phyloP scores from a whole-genome alignment of 1,140 invertebrate genomes.

The Druon quercuslanigerum region DNA sequence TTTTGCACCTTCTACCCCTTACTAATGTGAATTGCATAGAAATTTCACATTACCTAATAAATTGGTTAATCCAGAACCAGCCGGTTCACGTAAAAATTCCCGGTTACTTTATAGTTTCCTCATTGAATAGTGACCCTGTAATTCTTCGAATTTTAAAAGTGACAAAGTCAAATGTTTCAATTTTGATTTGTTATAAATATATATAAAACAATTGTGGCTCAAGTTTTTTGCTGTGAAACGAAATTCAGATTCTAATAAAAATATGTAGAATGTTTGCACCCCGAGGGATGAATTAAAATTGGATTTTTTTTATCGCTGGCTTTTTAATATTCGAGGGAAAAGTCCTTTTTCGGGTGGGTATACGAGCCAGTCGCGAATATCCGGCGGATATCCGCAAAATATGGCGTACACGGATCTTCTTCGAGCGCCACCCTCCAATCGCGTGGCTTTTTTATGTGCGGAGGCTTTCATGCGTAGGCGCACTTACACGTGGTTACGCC shows the following conservation, averaged over 20 bases:
- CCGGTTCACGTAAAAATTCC: too few species aligned
- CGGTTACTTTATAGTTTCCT: too few species aligned
- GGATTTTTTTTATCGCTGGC: background rate
- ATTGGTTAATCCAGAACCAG: too few species aligned
- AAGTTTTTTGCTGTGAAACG: too few species aligned
- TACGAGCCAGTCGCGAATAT: conserved; percentile 43
- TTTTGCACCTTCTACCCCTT: too few species aligned
- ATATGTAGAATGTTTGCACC: background rate
- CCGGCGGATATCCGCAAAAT: conserved; percentile 54
- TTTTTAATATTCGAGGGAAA: conserved; percentile 14
- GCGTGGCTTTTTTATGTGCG: conserved; percentile 1
- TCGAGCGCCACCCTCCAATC: conserved; percentile 19
- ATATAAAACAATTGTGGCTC: too few species aligned
- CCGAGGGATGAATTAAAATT: background rate
- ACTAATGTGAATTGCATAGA: too few species aligned
- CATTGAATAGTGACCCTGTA: too few species aligned
- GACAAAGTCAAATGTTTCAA: too few species aligned
- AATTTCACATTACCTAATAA: too few species aligned
- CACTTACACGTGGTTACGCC: conserved; percentile 28
- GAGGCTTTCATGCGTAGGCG: conserved; percentile 35
- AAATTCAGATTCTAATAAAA: background rate
- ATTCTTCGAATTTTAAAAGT: too few species aligned
- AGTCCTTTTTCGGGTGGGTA: background rate
- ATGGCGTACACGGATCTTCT: conserved; percentile 17
- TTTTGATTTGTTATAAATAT: too few species aligned